A percentile compares a stretch with the other conserved stretches of the same genome.
These are phyloP conservation scores for Mesaphorura yosii DNA, from an alignment of 1,140 invertebrate genomes.

Conservation along the genomic window DNA sequence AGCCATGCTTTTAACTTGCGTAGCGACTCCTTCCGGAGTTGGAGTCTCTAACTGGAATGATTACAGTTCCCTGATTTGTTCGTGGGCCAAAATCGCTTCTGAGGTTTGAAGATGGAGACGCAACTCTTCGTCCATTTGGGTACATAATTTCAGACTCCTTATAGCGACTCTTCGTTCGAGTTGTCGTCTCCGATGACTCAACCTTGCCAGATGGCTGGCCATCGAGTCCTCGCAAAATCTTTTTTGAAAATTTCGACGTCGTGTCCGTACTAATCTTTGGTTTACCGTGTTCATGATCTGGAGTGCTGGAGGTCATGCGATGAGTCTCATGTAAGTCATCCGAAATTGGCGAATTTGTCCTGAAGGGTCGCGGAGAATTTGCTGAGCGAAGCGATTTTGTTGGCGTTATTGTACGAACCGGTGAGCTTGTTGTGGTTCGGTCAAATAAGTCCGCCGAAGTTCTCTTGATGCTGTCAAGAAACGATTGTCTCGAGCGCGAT, in stretches of 20 bases:
- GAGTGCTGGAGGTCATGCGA: constrained; percentile 48
- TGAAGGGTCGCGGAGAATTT: constrained; percentile 34
- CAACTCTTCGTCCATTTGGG: constrained; percentile 26
- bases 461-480: constrained; percentile 25
- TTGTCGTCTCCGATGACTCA: constrained; percentile 54
- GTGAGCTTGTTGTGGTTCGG: constrained; percentile 33
- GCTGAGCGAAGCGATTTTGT: constrained; percentile 31
- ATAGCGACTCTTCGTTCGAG: constrained; percentile 50
- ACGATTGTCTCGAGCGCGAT: constrained; percentile 28
- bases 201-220: constrained; percentile 50
- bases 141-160: constrained; percentile 33
- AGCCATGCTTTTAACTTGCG: neutral
- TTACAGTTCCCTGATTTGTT: constrained; percentile 23
- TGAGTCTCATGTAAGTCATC: constrained; percentile 59
- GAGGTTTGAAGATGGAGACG: constrained; percentile 16
- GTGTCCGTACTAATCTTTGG: constrained; percentile 52
- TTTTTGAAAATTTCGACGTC: constrained; percentile 52
- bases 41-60: constrained; percentile 28
- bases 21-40: constrained; percentile 19
- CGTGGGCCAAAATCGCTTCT: constrained; percentile 21
- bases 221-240: constrained; percentile 48
- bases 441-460: constrained; percentile 22
- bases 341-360: constrained; percentile 32
- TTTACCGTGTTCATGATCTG: constrained; percentile 42
- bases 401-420: constrained; percentile 31